Evolutionary conservation across 1,140 invertebrate genomes (phyloP), one percentile per base, ranked within the genome.

Genomic region (Drosophila parvula): DNA sequence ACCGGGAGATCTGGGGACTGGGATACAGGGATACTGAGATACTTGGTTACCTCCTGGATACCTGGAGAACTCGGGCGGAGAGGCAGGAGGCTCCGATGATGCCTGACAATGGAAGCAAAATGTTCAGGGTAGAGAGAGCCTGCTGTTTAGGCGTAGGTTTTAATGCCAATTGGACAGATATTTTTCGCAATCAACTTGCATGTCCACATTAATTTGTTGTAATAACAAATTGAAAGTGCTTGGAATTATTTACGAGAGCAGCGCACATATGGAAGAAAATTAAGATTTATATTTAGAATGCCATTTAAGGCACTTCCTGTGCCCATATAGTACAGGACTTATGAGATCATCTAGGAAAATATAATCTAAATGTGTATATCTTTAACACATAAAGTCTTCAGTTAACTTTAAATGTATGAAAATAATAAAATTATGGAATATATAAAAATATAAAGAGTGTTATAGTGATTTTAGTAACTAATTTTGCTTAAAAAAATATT

Each of bases 201-300:
- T 63, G 83, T 86, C 83, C 81, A 69, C 86, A 88, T 86, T 88
- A 88, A 86, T 86, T 86, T 86, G 83, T 83, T 86, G 78, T 58
- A 88, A 88, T 82, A 86, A 86, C 83, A 86, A 86, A 86, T 83
- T 78, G 74, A 81, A 81, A 84, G 68, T 81, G 73, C 58, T 74
- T 61, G 48, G 28, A 61, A 62, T 45, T 44, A 62, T 30, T 47
- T 48, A 41, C 28, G 65, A 53, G 62, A 69, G 16, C 36, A 53
- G 11, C 43, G 4, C 40, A 36, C 63, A 48, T 69, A 44, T 32
- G n/a, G 6, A 36, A 18, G 68, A 56, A 71, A 71, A 70, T 71
- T 57, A 59, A 57, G 43, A 71, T 71, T 71, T 73, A 73, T 59
- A 73, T 73, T 71, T 71, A 73, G 67, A 70, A 68, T 56, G 18